Conservation (phyloP, 2,113 vertebrate genomes). For the Protobothrops mucrosquamatus region DNA sequence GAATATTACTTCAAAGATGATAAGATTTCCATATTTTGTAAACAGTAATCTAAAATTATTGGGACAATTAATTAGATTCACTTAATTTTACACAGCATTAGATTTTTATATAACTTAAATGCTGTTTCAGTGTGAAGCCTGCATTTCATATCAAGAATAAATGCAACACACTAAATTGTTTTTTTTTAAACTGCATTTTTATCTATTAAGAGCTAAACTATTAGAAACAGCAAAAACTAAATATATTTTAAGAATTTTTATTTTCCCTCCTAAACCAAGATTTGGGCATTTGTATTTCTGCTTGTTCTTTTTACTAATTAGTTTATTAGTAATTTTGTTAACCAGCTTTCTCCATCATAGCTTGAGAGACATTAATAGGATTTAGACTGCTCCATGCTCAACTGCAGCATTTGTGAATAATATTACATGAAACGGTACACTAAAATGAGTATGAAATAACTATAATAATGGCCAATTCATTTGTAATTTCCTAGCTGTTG, state of each 20-base stretch:
- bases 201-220: background rate
- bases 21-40: slow-evolving; percentile 73
- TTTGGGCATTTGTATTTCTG: background rate
- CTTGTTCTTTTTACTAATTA: background rate
- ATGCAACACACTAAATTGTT: slow-evolving; percentile 54
- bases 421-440: background rate
- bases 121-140: slow-evolving; percentile 50
- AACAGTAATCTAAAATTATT: slow-evolving; percentile 76
- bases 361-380: background rate
- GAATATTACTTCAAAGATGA: slow-evolving; percentile 80
- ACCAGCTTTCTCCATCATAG: background rate
- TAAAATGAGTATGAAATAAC: background rate
- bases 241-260: background rate
- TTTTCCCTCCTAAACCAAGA: slow-evolving; percentile 7
- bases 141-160: slow-evolving; percentile 52
- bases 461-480: background rate
- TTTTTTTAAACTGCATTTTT: background rate
- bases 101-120: slow-evolving; percentile 77
- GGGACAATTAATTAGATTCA: slow-evolving; percentile 85
- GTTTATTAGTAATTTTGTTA: background rate
- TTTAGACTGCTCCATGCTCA: background rate
- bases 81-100: slow-evolving; percentile 80
- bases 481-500: slow-evolving; percentile 1
- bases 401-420: background rate
- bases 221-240: background rate